These are phyloP conservation scores for Buceros bicornis DNA, from an alignment of 2,797 vertebrate species.

Conservation along the genomic window DNA sequence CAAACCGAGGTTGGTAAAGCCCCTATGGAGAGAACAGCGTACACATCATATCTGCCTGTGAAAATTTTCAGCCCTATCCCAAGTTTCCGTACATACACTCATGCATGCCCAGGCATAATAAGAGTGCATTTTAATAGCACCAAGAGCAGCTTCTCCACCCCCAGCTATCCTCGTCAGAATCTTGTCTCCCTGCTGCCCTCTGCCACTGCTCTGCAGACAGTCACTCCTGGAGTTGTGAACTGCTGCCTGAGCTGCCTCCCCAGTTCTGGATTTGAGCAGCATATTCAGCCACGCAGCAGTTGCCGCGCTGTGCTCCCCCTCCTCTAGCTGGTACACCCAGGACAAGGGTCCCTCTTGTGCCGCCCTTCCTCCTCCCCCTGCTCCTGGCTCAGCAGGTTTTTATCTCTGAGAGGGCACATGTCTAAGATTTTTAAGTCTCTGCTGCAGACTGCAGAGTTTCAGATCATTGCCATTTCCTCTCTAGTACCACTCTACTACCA, in stretches of 20 bases:
- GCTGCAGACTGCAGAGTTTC: neutral
- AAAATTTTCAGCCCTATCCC: neutral
- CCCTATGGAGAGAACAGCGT: neutral
- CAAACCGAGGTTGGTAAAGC: neutral
- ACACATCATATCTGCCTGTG: neutral
- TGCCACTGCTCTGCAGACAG: neutral
- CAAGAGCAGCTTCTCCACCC: neutral
- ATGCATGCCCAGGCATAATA: neutral
- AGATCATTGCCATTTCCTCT: neutral
- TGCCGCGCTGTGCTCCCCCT: neutral
- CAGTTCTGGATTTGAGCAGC: neutral
- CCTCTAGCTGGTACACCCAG: neutral
- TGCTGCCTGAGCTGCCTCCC: neutral
- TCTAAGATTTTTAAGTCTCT: neutral
- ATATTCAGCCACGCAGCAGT: neutral
- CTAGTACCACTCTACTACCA: neutral
- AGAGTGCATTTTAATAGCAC: neutral
- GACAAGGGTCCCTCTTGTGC: neutral
- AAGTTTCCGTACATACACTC: neutral
- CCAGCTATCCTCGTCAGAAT: neutral
- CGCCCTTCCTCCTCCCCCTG: neutral
- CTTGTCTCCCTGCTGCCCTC: neutral
- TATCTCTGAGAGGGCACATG: neutral
- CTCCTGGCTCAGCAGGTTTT: neutral
- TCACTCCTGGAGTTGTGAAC: neutral